A percentile compares a stretch with the other conserved stretches of the same genome.
Conservation (phyloP, 1,140 invertebrate genomes). For the Zaprionus capensis region DNA sequence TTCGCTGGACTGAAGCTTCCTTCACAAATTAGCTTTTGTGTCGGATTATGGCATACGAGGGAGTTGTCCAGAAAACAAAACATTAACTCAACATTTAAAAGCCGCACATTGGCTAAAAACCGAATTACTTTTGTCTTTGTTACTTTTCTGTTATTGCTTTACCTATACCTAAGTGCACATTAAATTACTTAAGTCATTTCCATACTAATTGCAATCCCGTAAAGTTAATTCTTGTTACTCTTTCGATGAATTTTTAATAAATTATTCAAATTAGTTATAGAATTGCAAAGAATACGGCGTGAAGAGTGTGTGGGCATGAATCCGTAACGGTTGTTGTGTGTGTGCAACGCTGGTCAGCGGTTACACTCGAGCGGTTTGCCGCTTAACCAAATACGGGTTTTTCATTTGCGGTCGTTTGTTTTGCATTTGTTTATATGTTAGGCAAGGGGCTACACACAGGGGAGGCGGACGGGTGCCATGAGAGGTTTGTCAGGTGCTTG, state of each 20-base stretch:
- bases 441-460: neutral
- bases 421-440: neutral
- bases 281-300: constrained; percentile 57
- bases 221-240: neutral
- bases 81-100: neutral
- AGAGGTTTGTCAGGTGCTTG: neutral
- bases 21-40: constrained; percentile 15
- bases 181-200: too few relatives aligned
- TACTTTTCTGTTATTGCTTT: constrained; percentile 22
- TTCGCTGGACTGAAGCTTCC: neutral
- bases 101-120: too few relatives aligned
- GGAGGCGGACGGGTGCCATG: neutral
- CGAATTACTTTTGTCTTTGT: neutral
- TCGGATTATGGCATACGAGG: constrained; percentile 43
- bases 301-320: neutral
- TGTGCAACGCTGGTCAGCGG: constrained; percentile 6
- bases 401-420: constrained; percentile 49
- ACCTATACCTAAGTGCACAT: too few relatives aligned
- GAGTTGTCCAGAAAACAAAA: neutral
- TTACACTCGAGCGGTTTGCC: constrained; percentile 26
- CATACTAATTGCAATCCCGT: too few relatives aligned
- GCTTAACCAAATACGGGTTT: constrained; percentile 56
- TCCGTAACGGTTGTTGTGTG: neutral
- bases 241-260: constrained; percentile 58
- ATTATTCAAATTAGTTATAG: constrained; percentile 71